Evolutionary conservation across 2,113 vertebrate genomes (phyloP), one percentile per base, ranked within the genome.

Genomic region (Caloenas nicobarica): DNA sequence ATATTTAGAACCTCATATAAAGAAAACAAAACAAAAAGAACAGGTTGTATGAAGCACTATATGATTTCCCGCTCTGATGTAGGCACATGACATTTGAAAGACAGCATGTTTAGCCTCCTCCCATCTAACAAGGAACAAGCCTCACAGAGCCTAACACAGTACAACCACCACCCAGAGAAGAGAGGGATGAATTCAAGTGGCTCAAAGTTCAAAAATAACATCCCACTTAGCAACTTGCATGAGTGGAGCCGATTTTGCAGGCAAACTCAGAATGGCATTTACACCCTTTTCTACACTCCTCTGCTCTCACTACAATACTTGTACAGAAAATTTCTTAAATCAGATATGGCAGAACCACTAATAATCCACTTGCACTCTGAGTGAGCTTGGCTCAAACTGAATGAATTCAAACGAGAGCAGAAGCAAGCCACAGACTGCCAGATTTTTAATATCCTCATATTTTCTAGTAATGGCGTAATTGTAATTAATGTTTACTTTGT

Each of bases 401-500:
- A 88, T 73, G 72, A 91, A 95, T 95, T 91, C 40, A 96, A 96
- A 85, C 81, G 71, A 92, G 19, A 95, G 87, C 58, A 95, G 72
- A 93, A 89, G 51, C 57, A 88, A 93, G 62, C n/a, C 76, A 72
- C 40, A 66, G 73, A 89, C 76, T 6, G 53, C 56, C 65, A 95
- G 78, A 46, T 91, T 95, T 91, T 96, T 95, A 96, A 96, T 94
- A 82, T 91, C 65, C 81, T 96, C 86, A 85, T 96, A 91, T 95
- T 92, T 97, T 85, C 78, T 88, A 89, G 78, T 48, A 92, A 81
- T 38, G 51, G 54, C 73, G 50, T 92, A 97, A 97, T 85, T 92
- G 83, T 95, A 95, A 95, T 95, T 89, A 96, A 93, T 94, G 81
- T 97, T 96, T 94, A 95, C 89, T 95, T 94, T 94, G 81, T 87